A percentile compares a stretch with the other conserved stretches of the same genome.
Evolutionary conservation across 37 sponge, comb jelly and placozoan species (phyloP).

Genomic region (Hormiphora californensis): DNA sequence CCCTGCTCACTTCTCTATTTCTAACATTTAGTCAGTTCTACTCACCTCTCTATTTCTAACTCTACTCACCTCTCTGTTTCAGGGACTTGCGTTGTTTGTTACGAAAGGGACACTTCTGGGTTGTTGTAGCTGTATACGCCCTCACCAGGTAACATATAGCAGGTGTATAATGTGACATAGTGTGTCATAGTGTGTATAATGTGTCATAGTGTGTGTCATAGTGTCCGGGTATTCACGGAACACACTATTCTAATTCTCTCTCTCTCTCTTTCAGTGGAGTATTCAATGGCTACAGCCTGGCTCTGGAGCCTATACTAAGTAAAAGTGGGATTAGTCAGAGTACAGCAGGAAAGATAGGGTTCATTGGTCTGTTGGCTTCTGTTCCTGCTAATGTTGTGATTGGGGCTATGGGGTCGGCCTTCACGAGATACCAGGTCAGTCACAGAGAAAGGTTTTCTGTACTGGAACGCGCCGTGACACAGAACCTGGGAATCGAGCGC

Average conservation of each 20-base stretch:
- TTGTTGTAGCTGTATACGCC: neutral
- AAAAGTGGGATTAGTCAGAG: neutral
- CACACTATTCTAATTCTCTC: neutral
- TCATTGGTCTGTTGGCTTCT: neutral
- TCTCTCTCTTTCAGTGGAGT: constrained; percentile 1
- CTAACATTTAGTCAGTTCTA: too few species aligned
- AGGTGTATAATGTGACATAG: neutral
- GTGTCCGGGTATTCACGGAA: neutral
- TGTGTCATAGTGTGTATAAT: too few species aligned
- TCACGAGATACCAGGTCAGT: constrained; percentile 6
- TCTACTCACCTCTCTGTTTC: too few species aligned
- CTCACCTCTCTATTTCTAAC: too few species aligned
- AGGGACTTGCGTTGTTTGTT: too few species aligned
- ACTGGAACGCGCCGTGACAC: neutral
- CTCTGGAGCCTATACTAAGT: neutral
- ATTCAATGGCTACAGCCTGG: constrained; percentile 13
- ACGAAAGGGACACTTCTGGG: too few species aligned
- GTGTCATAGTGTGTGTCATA: neutral
- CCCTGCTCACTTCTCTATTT: too few species aligned
- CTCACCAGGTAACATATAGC: neutral
- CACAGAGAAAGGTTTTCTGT: neutral
- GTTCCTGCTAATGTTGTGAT: constrained; percentile 37
- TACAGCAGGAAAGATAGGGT: constrained; percentile 6
- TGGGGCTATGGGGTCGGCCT: neutral
- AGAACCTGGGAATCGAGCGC: neutral